These are phyloP conservation scores for Anomalospiza imberbis DNA, from an alignment of 2,797 vertebrate genomes.

Conservation along the genomic window DNA sequence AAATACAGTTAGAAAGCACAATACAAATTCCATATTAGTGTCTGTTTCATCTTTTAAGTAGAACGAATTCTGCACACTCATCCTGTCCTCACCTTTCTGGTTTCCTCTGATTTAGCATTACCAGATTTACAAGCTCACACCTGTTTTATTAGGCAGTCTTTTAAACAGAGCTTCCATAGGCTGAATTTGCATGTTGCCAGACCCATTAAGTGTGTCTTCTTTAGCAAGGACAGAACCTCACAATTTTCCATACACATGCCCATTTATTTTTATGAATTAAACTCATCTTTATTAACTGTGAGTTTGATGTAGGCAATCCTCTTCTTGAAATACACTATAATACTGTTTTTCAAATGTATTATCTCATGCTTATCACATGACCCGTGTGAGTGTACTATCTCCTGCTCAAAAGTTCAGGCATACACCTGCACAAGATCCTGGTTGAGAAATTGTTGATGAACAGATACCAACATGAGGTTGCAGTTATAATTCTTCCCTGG, in stretches of 20 bases:
- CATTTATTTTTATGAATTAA: not conserved
- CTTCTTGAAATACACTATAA: not conserved
- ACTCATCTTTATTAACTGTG: not conserved
- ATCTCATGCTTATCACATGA: not conserved
- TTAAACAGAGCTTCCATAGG: not conserved
- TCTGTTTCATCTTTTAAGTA: not conserved
- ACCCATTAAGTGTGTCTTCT: not conserved
- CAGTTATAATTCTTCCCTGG: not conserved
- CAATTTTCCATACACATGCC: not conserved
- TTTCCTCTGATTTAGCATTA: not conserved
- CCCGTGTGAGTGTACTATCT: not conserved
- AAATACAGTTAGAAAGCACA: not conserved
- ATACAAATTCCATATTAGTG: not conserved
- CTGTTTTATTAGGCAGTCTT: not conserved
- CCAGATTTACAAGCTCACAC: slow-evolving; percentile 28
- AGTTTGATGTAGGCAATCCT: not conserved
- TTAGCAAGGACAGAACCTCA: not conserved
- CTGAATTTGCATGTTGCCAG: not conserved
- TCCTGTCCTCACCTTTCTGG: not conserved
- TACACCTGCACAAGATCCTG: not conserved
- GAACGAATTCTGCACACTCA: not conserved
- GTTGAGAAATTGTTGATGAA: not conserved
- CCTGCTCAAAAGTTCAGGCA: not conserved
- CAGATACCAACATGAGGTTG: not conserved
- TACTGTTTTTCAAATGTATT: not conserved